Evolutionary conservation across 2,888 invertebrate genomes (phyloP).

Genomic region (Pedicia rivosa): DNA sequence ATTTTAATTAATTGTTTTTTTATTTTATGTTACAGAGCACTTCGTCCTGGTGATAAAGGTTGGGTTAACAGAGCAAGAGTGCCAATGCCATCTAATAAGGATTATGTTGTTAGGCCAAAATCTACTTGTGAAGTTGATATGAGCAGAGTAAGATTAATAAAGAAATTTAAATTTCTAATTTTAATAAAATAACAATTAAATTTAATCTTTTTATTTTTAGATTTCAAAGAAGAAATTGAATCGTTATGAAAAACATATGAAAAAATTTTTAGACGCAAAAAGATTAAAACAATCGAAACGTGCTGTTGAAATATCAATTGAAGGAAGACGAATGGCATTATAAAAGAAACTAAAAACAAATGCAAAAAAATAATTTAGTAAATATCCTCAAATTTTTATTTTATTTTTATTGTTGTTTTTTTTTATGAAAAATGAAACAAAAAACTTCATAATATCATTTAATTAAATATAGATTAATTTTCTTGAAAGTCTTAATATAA

Average conservation of each 20-base stretch:
- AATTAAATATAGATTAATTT: neutral
- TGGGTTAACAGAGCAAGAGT: constrained; percentile 92
- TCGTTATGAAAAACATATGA: constrained; percentile 84
- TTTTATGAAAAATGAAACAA: too few relatives aligned
- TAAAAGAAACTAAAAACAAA: constrained; percentile 28
- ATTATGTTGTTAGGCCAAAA: constrained; percentile 88
- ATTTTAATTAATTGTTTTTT: constrained; percentile 2
- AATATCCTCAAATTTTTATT: too few relatives aligned
- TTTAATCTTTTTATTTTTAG: constrained; percentile 29
- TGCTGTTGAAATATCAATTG: constrained; percentile 90
- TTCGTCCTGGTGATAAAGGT: constrained; percentile 88
- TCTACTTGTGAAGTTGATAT: constrained; percentile 81
- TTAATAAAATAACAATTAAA: constrained; percentile 7
- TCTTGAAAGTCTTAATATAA: too few relatives aligned
- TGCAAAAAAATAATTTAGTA: too few relatives aligned
- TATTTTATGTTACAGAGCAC: constrained; percentile 32
- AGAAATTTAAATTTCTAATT: neutral
- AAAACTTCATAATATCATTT: neutral
- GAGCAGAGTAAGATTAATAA: constrained; percentile 42
- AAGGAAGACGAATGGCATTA: constrained; percentile 90
- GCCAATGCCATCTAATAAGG: constrained; percentile 87
- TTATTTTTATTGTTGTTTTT: too few relatives aligned
- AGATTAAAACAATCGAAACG: constrained; percentile 59
- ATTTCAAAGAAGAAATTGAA: constrained; percentile 69
- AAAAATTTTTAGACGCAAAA: constrained; percentile 76